Evolutionary conservation across 2,113 vertebrate species (phyloP), one percentile per base, ranked within the genome.

Genomic region (Peucedramus taeniatus): DNA sequence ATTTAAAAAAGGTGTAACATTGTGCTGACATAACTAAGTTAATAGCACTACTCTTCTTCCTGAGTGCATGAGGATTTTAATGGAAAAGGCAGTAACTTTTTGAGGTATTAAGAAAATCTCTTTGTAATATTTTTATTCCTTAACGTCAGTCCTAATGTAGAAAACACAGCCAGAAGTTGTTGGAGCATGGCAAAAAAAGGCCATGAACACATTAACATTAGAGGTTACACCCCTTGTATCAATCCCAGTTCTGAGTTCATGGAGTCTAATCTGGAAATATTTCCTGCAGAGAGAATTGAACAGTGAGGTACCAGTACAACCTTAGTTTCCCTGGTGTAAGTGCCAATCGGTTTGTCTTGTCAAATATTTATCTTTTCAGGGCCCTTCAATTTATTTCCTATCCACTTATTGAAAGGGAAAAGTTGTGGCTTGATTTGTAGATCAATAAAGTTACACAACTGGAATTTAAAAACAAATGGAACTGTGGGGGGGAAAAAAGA

Each of bases 401-500:
- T 28, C 6, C 35, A 24, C 37, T 90, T 51, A 81, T 0, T 40
- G n/a, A 66, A 93, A 77, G 20, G 8, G 14, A 70, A 74, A 70
- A 8, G 4, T 12, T 51, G 39, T 44, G 37, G 18, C 33, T 92
- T 76, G 28, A 89, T 94, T 80, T 39, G 11, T 21, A 65, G 39
- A 95, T 60, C 68, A 75, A 64, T 81, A 20, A 68, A 74, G 35
- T 68, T 81, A 78, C n/a, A 64, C 31, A 71, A 64, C 7, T 68
- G 49, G 72, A 95, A 95, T 66, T 83, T 74, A 86, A 42, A 81
- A 78, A 23, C 7, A 61, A 83, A 83, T 9, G 19, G 27, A 80
- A 56, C 15, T 18, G 10, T 3, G 0, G 15, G 13, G 20, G 3
- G 8, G 23, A 47, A 9, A 13, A 15, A 26, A 37, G 1, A 37